Evolutionary conservation across 2,888 invertebrate species (phyloP).

Genomic region (Phyllotreta striolata): DNA sequence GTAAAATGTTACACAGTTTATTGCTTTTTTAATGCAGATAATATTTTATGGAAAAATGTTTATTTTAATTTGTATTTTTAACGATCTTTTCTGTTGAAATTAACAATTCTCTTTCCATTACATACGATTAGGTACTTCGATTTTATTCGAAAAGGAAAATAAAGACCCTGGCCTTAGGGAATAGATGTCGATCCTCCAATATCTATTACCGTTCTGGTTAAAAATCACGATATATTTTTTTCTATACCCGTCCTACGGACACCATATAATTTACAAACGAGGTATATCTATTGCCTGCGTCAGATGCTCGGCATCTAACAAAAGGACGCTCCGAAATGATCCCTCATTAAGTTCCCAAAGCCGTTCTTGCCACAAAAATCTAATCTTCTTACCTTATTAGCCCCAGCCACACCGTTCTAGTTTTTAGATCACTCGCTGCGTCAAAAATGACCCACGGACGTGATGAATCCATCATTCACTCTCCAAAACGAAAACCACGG

Average conservation of each 20-base stretch:
- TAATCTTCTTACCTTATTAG: conserved; percentile 40
- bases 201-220: conserved; percentile 28
- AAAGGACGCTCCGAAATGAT: conserved; percentile 34
- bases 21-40: neutral
- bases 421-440: conserved; percentile 39
- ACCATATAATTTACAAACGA: conserved; percentile 36
- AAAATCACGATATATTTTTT: conserved; percentile 25
- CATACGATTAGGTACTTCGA: too few species aligned
- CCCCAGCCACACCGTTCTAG: conserved; percentile 34
- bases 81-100: too few species aligned
- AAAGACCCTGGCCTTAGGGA: too few species aligned
- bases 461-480: conserved; percentile 44
- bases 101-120: too few species aligned
- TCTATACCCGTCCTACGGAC: conserved; percentile 14
- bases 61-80: too few species aligned
- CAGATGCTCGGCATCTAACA: conserved; percentile 31
- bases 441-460: conserved; percentile 37
- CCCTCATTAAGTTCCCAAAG: conserved; percentile 32
- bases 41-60: too few species aligned
- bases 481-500: conserved; percentile 24
- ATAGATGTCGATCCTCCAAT: too few species aligned
- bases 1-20: conserved; percentile 13
- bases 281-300: conserved; percentile 22
- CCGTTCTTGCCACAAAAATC: conserved; percentile 35
- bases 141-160: too few species aligned